phyloP scores from a whole-genome alignment of 2,113 vertebrate species.

The Steatornis caripensis region DNA sequence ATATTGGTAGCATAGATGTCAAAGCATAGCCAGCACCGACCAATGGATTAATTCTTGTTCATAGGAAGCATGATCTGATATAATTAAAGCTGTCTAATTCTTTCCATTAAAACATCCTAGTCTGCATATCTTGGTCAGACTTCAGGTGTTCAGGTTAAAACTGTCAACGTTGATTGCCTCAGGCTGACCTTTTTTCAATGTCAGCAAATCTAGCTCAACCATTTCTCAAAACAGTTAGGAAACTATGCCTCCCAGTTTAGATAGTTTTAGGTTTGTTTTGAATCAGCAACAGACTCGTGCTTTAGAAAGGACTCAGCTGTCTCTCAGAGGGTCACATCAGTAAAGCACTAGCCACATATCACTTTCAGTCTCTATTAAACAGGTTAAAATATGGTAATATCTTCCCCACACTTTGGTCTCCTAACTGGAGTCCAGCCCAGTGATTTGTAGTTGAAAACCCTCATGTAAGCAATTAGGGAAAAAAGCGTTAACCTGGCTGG shows the following conservation, averaged over 20 bases:
- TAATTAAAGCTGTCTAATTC: background rate
- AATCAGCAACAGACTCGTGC: background rate
- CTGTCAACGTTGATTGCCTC: background rate
- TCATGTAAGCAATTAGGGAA: background rate
- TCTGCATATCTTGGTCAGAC: background rate
- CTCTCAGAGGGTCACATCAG: background rate
- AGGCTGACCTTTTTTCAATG: background rate
- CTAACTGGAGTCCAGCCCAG: background rate
- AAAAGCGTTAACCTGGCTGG: background rate
- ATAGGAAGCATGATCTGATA: background rate
- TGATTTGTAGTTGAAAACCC: background rate
- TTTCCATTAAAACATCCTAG: background rate
- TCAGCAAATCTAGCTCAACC: background rate
- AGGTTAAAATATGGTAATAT: background rate
- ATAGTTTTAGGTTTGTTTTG: background rate
- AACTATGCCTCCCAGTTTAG: background rate
- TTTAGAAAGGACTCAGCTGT: background rate
- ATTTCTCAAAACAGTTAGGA: background rate
- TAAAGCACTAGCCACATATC: background rate
- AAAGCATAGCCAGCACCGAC: background rate
- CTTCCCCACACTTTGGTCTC: background rate
- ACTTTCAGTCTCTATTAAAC: background rate
- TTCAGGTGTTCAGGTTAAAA: background rate
- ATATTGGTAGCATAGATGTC: background rate
- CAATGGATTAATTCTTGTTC: background rate